These are phyloP conservation scores for Etheostoma cragini DNA, from an alignment of 2,113 vertebrate genomes.

Conservation along the genomic window DNA sequence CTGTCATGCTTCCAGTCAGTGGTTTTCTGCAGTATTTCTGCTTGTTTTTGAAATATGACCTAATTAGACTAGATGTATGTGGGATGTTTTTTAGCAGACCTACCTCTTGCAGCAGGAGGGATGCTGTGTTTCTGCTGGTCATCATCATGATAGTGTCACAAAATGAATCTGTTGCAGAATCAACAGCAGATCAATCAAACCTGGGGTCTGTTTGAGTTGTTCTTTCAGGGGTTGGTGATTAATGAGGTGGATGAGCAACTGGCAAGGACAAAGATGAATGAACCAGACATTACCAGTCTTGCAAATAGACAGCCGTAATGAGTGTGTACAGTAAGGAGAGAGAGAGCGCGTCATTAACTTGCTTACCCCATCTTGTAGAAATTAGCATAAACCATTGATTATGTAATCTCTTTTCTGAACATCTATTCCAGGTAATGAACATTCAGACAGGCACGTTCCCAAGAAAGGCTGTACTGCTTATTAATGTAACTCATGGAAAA, in stretches of 20 bases:
- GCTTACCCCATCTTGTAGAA: conserved; percentile 3
- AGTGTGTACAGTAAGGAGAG: conserved; percentile 16
- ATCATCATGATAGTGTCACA: conserved; percentile 35
- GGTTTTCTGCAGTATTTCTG: not conserved
- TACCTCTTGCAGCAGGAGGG: conserved; percentile 32
- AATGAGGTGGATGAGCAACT: conserved; percentile 53
- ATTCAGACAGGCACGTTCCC: not conserved
- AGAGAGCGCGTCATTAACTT: conserved; percentile 38
- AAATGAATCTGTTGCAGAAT: conserved; percentile 33
- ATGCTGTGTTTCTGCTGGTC: conserved; percentile 16
- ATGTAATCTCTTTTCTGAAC: not conserved
- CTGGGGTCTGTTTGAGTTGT: conserved; percentile 37
- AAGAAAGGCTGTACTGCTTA: not conserved
- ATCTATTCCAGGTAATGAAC: not conserved
- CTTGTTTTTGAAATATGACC: conserved; percentile 25
- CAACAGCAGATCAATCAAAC: conserved; percentile 55
- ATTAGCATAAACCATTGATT: conserved; percentile 32
- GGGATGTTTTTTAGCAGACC: conserved; percentile 25
- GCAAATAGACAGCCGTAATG: conserved; percentile 45
- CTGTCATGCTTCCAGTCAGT: conserved; percentile 12
- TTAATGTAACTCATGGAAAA: not conserved
- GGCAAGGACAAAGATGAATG: conserved; percentile 58
- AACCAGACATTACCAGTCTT: conserved; percentile 28
- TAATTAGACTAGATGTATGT: conserved; percentile 19
- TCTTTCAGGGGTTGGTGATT: conserved; percentile 50